Conservation (phyloP, 2,888 invertebrate genomes). For the Falcaria lacertinaria region DNA sequence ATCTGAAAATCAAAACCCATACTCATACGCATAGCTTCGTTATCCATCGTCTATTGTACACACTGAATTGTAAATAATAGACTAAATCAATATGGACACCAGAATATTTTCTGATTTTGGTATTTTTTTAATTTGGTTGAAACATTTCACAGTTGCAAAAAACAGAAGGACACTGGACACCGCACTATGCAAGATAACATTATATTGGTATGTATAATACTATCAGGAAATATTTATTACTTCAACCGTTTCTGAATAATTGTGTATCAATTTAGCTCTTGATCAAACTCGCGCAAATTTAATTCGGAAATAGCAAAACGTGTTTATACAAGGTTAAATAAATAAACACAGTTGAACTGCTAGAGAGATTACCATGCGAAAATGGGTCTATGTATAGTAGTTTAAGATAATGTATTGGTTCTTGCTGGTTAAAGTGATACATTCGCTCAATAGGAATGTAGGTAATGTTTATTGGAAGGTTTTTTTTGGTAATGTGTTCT, state of each 20-base stretch:
- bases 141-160: background rate
- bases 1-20: too few species aligned
- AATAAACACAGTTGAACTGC: background rate
- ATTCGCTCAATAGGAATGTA: background rate
- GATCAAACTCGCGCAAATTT: constrained; percentile 7
- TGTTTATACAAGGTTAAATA: constrained; percentile 6
- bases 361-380: constrained; percentile 3
- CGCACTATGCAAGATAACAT: background rate
- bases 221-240: background rate
- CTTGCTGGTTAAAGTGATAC: background rate
- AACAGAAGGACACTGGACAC: background rate
- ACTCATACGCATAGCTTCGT: too few species aligned
- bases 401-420: background rate
- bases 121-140: too few species aligned
- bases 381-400: background rate
- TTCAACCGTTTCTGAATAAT: background rate
- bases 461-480: background rate
- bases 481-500: too few species aligned
- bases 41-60: too few species aligned
- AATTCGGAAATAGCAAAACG: constrained; percentile 1
- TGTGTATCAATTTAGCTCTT: constrained; percentile 2
- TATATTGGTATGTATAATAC: background rate
- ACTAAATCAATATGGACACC: too few species aligned
- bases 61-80: too few species aligned
- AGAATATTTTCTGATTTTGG: too few species aligned